Percentiles rank a stretch among this genome's conserved stretches.
These are phyloP conservation scores for Caenorhabditis doughertyi DNA, from an alignment of 2,888 invertebrate species.

Conservation along the genomic window DNA sequence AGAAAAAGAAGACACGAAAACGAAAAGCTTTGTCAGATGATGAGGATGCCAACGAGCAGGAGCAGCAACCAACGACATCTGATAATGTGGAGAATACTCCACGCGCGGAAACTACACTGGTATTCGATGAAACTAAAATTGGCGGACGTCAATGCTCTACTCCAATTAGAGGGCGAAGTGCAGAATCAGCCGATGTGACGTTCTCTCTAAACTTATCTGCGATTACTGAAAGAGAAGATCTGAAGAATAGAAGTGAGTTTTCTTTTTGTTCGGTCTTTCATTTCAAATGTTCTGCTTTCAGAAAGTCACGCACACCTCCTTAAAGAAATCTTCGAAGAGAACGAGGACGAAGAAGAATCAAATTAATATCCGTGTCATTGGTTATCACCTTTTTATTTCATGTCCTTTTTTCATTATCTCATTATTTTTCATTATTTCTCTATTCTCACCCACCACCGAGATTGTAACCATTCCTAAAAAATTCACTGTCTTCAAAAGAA, in stretches of 20 bases:
- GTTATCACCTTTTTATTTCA: neutral
- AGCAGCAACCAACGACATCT: neutral
- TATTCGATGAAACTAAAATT: slow-evolving; percentile 36
- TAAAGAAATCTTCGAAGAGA: slow-evolving; percentile 40
- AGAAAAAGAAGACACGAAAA: neutral
- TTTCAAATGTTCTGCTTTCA: neutral
- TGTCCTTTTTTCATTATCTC: neutral
- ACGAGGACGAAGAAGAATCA: slow-evolving; percentile 25
- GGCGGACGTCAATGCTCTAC: slow-evolving; percentile 55
- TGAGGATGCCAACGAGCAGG: slow-evolving; percentile 10
- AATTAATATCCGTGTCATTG: neutral
- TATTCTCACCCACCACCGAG: too few species aligned
- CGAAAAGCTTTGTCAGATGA: slow-evolving; percentile 10
- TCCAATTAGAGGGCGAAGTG: slow-evolving; percentile 24
- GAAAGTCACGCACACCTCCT: slow-evolving; percentile 29
- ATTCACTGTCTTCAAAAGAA: too few species aligned
- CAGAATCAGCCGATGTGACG: slow-evolving; percentile 33
- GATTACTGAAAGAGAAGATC: slow-evolving; percentile 34
- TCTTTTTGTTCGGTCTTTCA: neutral
- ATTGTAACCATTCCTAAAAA: too few species aligned
- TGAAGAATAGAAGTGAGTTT: slow-evolving; percentile 52
- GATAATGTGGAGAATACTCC: slow-evolving; percentile 4
- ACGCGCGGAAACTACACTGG: slow-evolving; percentile 21
- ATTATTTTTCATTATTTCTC: neutral
- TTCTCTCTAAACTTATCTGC: slow-evolving; percentile 46